These are phyloP conservation scores for Eupithecia vulgata DNA, from an alignment of 2,888 invertebrate genomes.

Conservation along the genomic window DNA sequence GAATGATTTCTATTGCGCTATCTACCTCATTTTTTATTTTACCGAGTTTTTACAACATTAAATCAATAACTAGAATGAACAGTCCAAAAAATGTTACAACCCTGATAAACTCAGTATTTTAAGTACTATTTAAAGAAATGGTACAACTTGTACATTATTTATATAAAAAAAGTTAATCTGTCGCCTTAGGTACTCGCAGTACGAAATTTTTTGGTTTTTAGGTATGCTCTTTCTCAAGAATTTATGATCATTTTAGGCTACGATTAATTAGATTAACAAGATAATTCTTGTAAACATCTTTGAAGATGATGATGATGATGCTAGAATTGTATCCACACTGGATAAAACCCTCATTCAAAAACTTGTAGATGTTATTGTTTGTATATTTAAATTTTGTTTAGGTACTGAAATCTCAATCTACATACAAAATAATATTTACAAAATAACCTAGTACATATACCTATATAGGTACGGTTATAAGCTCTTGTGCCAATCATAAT, in stretches of 20 bases:
- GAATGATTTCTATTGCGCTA: constrained; percentile 20
- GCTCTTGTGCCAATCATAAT: constrained; percentile 33
- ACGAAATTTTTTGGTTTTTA: background rate
- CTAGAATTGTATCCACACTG: background rate
- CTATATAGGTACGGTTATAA: constrained; percentile 21
- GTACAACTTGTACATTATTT: background rate
- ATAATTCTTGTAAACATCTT: background rate
- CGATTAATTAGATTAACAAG: background rate
- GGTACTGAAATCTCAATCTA: constrained; percentile 1
- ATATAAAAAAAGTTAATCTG: background rate
- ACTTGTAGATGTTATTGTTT: background rate
- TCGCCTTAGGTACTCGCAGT: background rate
- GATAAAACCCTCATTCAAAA: background rate
- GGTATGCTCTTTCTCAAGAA: background rate
- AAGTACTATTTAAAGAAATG: background rate
- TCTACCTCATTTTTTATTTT: constrained; percentile 12
- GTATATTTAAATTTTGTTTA: background rate
- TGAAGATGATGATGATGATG: too few relatives aligned
- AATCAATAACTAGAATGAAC: constrained; percentile 5
- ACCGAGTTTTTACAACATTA: constrained; percentile 24
- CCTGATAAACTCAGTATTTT: background rate
- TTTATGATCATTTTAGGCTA: background rate
- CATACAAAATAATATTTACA: constrained; percentile 16
- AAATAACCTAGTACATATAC: constrained; percentile 4
- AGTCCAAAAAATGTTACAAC: background rate